These are phyloP conservation scores for Trilocha varians DNA, from an alignment of 2,888 invertebrate genomes.

Conservation along the genomic window DNA sequence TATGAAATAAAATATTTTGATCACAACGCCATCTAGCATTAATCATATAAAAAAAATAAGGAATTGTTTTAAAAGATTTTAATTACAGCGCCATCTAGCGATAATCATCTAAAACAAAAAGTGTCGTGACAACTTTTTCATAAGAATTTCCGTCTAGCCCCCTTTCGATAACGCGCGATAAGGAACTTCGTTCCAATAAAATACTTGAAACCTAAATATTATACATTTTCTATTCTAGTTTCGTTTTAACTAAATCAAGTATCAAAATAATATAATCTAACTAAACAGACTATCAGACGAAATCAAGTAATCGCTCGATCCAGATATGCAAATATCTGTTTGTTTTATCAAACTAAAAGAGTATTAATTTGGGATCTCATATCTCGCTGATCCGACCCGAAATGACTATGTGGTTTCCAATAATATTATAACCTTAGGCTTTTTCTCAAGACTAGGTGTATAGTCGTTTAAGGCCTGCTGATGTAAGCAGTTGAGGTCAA, in stretches of 20 bases:
- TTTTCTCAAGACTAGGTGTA: conserved; percentile 6
- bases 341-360: conserved; percentile 58
- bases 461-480: no score
- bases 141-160: no score
- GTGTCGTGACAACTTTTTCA: no score
- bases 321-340: conserved; percentile 65
- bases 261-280: conserved; percentile 30
- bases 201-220: background rate
- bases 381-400: conserved; percentile 46
- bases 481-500: no score
- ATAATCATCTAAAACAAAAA: no score
- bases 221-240: conserved; percentile 7
- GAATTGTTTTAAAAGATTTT: no score
- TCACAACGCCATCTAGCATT: no score
- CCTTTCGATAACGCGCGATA: no score
- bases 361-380: conserved; percentile 56
- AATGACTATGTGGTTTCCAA: conserved; percentile 64
- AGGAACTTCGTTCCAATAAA: no score
- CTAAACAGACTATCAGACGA: conserved; percentile 16
- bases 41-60: no score
- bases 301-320: conserved; percentile 40
- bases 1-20: no score
- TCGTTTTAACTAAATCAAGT: conserved; percentile 16
- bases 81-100: no score
- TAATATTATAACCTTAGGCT: conserved; percentile 47